A percentile compares a stretch with the other conserved stretches of the same genome.
Evolutionary conservation across 2,888 invertebrate species (phyloP).

Genomic region (Clunio marinus): DNA sequence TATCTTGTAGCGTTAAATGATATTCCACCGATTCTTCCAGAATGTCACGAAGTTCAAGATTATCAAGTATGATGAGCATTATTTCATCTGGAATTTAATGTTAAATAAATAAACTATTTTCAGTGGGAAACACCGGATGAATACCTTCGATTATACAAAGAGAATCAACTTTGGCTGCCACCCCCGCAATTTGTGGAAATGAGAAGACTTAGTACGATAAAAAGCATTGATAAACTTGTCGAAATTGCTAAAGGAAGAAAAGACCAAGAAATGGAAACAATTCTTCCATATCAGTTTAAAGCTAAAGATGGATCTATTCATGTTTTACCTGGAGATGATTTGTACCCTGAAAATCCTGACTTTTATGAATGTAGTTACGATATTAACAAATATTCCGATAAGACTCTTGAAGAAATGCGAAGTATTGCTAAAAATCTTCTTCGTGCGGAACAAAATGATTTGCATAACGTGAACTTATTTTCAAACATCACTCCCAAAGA

Average conservation of each 20-base stretch:
- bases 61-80: constrained; percentile 41
- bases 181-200: constrained; percentile 79
- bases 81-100: background rate
- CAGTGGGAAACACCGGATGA: constrained; percentile 64
- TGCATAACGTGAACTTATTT: background rate
- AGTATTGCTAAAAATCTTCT: constrained; percentile 45
- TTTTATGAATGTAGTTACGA: constrained; percentile 43
- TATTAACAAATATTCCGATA: constrained; percentile 40
- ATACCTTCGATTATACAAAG: background rate
- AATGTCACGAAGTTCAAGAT: constrained; percentile 55
- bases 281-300: constrained; percentile 55
- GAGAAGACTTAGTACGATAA: constrained; percentile 57
- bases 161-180: constrained; percentile 51
- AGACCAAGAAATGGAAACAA: constrained; percentile 54
- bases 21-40: constrained; percentile 54
- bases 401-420: constrained; percentile 47
- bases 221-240: constrained; percentile 56
- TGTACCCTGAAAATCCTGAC: constrained; percentile 51
- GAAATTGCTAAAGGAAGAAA: constrained; percentile 58
- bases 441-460: constrained; percentile 41
- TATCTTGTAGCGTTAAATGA: constrained; percentile 61
- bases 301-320: constrained; percentile 58
- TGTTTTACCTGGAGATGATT: constrained; percentile 61
- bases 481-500: background rate
- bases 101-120: constrained; percentile 41